phyloP scores from a whole-genome alignment of 2,797 vertebrate genomes.

The Malacoraja senta region DNA sequence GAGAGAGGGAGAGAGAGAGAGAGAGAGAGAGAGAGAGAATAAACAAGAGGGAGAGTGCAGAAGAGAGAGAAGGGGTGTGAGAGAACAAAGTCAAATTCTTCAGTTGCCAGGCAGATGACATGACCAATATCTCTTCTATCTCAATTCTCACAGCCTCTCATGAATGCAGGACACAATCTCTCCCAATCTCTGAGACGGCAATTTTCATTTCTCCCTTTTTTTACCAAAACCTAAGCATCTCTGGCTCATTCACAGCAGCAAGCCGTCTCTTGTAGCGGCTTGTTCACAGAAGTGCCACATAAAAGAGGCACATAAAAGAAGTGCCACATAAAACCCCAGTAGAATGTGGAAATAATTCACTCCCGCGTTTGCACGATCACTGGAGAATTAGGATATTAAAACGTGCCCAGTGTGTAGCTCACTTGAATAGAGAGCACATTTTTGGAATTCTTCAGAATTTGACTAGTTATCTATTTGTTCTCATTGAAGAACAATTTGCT shows the following conservation, averaged over 20 bases:
- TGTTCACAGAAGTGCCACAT: neutral
- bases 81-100: neutral
- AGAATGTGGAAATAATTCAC: no score
- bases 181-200: neutral
- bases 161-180: no score
- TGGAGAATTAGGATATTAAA: neutral
- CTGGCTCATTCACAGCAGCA: neutral
- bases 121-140: neutral
- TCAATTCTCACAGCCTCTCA: conserved; percentile 1
- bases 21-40: no score
- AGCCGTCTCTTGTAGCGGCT: neutral
- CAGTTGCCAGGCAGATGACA: neutral
- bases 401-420: neutral
- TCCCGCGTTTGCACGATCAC: neutral
- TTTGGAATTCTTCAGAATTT: neutral
- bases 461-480: neutral
- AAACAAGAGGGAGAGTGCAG: no score
- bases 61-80: neutral
- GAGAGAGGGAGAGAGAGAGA: no score
- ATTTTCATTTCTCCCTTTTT: neutral
- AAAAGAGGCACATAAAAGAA: neutral
- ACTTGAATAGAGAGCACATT: neutral
- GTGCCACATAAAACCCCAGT: neutral
- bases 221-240: neutral
- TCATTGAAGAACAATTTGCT: neutral